These are phyloP conservation scores for Philereme vetulata DNA, from an alignment of 2,888 invertebrate genomes.

Conservation along the genomic window DNA sequence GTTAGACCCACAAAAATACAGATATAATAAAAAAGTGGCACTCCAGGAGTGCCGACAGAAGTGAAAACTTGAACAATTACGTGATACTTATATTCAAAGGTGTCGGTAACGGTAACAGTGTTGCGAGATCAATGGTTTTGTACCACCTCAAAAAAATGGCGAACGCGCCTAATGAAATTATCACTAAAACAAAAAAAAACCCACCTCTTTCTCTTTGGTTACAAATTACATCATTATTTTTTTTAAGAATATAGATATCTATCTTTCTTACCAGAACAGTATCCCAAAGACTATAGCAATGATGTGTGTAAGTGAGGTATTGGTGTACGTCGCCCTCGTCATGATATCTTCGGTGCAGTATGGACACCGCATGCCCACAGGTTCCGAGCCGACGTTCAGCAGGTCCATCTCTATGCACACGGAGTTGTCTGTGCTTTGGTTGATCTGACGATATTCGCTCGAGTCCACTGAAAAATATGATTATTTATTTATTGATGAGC, in stretches of 20 bases:
- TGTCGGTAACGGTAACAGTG: no score
- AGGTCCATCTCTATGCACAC: slow-evolving; percentile 74
- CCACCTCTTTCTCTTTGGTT: no score
- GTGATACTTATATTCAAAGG: no score
- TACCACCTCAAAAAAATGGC: no score
- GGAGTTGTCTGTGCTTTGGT: slow-evolving; percentile 58
- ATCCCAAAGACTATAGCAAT: slow-evolving; percentile 65
- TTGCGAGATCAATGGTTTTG: no score
- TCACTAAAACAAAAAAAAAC: no score
- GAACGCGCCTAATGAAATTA: no score
- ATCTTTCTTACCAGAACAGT: slow-evolving; percentile 67
- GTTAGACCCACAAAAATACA: neutral
- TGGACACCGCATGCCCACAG: slow-evolving; percentile 75
- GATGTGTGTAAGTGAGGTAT: slow-evolving; percentile 61
- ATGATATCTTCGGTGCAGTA: slow-evolving; percentile 74
- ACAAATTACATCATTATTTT: neutral
- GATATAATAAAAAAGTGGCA: no score
- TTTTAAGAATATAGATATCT: no score
- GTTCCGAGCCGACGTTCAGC: slow-evolving; percentile 74
- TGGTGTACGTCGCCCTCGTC: slow-evolving; percentile 68
- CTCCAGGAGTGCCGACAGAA: no score
- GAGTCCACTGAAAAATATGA: slow-evolving; percentile 64
- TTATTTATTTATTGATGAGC: neutral
- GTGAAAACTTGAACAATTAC: no score
- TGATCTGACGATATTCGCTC: slow-evolving; percentile 65